These are phyloP conservation scores for Uropsilus gracilis DNA, from an alignment of 2,113 vertebrate species.

Conservation along the genomic window DNA sequence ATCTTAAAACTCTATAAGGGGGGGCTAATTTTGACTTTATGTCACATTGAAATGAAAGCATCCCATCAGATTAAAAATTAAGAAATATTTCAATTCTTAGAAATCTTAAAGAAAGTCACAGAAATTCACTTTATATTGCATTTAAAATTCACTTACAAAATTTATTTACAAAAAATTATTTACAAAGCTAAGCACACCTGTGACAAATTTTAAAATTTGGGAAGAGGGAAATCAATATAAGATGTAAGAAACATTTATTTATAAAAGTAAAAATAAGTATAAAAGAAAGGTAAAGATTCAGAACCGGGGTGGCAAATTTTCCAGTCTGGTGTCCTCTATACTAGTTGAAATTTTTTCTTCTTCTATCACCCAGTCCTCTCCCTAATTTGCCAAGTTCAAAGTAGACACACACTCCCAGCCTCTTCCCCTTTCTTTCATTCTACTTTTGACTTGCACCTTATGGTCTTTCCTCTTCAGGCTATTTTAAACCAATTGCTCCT, in stretches of 20 bases:
- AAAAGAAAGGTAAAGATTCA: not conserved
- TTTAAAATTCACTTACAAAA: constrained; percentile 16
- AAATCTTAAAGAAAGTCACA: not conserved
- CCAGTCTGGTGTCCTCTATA: rapidly evolving
- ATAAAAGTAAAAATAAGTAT: not conserved
- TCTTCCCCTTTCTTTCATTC: not conserved
- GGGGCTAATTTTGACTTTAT: not conserved
- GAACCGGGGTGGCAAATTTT: not conserved
- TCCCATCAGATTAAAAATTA: not conserved
- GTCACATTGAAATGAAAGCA: not conserved
- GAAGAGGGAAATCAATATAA: not conserved
- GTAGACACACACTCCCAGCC: too few species aligned
- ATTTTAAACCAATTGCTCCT: not conserved
- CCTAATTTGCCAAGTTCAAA: not conserved
- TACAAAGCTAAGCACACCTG: not conserved
- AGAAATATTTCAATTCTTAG: not conserved
- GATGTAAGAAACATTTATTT: not conserved
- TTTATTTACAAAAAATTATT: too few species aligned
- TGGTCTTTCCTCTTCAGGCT: not conserved
- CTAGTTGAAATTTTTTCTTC: not conserved
- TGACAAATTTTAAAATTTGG: not conserved
- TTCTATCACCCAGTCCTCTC: too few species aligned
- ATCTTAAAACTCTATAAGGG: not conserved
- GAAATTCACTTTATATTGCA: not conserved
- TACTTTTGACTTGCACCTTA: not conserved